Evolutionary conservation across 2,113 vertebrate genomes (phyloP), one percentile per base, ranked within the genome.

Genomic region (Neodontobutis hainanensis): DNA sequence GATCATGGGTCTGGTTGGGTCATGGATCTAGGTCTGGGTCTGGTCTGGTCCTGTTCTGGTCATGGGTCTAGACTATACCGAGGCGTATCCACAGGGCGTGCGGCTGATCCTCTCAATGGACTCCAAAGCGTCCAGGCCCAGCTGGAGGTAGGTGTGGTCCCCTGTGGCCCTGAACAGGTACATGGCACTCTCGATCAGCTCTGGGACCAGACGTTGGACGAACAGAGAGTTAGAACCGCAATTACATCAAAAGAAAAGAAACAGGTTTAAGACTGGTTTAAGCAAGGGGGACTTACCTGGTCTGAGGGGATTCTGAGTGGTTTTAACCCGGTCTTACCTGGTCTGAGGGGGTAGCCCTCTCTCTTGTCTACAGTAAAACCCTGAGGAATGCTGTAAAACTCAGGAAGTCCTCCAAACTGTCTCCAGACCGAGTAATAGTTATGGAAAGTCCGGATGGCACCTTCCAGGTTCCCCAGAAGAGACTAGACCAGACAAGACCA

Each of bases 321-420:
- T 27, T 27, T 27, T 27, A 27, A 27, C 19, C 19, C 19, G 19
- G 19, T 8, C 78, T 60, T 46, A 99, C 97, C 97, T 51, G 97
- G 97, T 50, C 97, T 91, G 36, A 99, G 94, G 0, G 97, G 97
- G 82, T 99, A 99, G 4, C 97, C 97, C 79, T 99, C 97, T 48
- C 97, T 91, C 87, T 98, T 99, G 79, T 99, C 97, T 85, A 99
- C 96, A 0, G 96, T 97, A 75, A 95, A 96, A 19, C 97, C 96
- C 89, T 99, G 97, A 50, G 97, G 95, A 87, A 99, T 99, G 88
- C 95, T 99, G 92, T 99, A 99, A 74, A 99, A 99, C 87, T 99
- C 97, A 0, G 97, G 97, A 61, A 99, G 94, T 0, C 96, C 97
- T 60, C 97, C 97, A 85, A 97, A 99, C 90, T 99, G 97, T 65